phyloP scores from a whole-genome alignment of 2,888 invertebrate genomes.

The Ctenicera cuprea region DNA sequence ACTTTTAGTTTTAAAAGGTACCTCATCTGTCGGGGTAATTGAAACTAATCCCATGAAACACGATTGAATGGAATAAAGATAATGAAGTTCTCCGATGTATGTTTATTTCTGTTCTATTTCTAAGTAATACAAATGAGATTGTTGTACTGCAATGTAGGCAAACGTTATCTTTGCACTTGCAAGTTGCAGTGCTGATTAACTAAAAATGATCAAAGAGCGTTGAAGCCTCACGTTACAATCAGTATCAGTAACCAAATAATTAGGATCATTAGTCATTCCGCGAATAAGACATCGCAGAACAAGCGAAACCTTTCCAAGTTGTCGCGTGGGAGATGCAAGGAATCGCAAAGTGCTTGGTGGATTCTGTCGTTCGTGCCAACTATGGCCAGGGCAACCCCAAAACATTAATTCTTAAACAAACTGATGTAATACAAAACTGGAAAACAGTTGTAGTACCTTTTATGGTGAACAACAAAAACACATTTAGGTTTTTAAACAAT shows the following conservation, averaged over 20 bases:
- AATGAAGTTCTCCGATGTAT: background rate
- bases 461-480: conserved; percentile 21
- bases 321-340: conserved; percentile 22
- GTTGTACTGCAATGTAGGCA: no score
- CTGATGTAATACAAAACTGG: conserved; percentile 25
- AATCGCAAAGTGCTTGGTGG: conserved; percentile 1
- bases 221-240: conserved; percentile 6
- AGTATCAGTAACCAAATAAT: conserved; percentile 17
- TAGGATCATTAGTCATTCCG: conserved; percentile 27
- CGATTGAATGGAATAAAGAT: no score
- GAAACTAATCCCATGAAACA: no score
- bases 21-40: no score
- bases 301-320: conserved; percentile 21
- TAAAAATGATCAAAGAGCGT: conserved; percentile 8
- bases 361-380: background rate
- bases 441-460: conserved; percentile 24
- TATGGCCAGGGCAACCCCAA: conserved; percentile 19
- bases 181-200: conserved; percentile 9
- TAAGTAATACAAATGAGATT: background rate
- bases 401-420: conserved; percentile 7
- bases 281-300: conserved; percentile 19
- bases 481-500: conserved; percentile 18
- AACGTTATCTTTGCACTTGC: conserved; percentile 4
- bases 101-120: background rate
- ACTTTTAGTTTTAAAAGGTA: background rate